A percentile compares a stretch with the other conserved stretches of the same genome.
Conservation (phyloP, 2,113 vertebrate species). For the Seriola rivoliana region DNA sequence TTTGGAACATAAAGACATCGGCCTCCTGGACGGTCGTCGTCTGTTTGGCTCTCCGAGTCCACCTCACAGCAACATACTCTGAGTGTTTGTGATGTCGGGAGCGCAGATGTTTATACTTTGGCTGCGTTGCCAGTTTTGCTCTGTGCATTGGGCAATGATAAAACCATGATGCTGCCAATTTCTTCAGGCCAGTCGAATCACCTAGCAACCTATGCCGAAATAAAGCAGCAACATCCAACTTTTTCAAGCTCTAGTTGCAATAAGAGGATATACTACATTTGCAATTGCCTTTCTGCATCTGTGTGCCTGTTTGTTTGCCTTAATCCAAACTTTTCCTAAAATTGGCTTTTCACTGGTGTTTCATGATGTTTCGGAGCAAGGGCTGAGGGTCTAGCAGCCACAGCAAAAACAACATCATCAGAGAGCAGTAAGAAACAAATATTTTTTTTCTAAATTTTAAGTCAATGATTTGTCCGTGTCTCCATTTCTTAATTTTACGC, state of each 20-base stretch:
- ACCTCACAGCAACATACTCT: not conserved
- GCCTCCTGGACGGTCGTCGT: constrained; percentile 15
- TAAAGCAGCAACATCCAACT: constrained; percentile 28
- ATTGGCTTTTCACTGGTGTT: not conserved
- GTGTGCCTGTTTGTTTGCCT: not conserved
- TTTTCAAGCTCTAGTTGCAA: not conserved
- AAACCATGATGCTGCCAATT: constrained; percentile 35
- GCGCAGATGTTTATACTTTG: constrained; percentile 45
- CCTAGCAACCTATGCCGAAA: constrained; percentile 21
- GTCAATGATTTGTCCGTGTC: too few relatives aligned
- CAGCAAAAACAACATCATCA: not conserved
- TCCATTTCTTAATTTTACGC: not conserved
- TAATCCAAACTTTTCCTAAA: not conserved
- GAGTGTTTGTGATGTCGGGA: constrained; percentile 14
- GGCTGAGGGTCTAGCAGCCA: not conserved
- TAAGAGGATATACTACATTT: not conserved
- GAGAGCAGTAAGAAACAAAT: not conserved
- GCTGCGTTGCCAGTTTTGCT: constrained; percentile 21
- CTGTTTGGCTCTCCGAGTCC: constrained; percentile 20
- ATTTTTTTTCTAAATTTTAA: not conserved
- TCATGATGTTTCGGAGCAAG: not conserved
- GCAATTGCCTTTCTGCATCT: not conserved
- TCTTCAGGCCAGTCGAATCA: constrained; percentile 32
- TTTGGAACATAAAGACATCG: constrained; percentile 31
- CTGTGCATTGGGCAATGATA: constrained; percentile 29